These are phyloP conservation scores for Abramis brama DNA, from an alignment of 2,113 vertebrate species.

Conservation along the genomic window DNA sequence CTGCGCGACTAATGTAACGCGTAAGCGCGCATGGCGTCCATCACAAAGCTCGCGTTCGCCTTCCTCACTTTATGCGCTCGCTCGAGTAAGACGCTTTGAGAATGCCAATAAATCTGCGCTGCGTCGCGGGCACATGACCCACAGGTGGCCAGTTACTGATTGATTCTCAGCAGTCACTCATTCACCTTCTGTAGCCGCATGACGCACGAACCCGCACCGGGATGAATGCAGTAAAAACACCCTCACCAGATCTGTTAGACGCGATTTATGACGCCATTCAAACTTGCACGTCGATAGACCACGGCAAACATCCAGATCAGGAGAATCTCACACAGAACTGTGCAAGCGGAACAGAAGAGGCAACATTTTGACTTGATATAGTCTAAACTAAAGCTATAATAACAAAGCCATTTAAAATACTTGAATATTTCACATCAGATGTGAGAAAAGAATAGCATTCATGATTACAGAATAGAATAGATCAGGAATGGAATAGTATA, in stretches of 20 bases:
- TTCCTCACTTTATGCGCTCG: constrained; percentile 33
- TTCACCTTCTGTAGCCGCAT: constrained; percentile 14
- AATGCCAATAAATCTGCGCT: constrained; percentile 54
- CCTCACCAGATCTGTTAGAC: not conserved
- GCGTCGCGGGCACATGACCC: constrained; percentile 55
- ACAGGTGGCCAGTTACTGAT: constrained; percentile 51
- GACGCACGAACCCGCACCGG: not conserved
- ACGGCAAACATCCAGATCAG: not conserved
- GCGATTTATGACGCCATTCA: not conserved
- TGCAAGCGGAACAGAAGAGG: not conserved
- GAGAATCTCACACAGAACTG: not conserved
- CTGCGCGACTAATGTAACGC: constrained; percentile 5
- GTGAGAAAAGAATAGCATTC: not conserved
- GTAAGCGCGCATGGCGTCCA: constrained; percentile 35
- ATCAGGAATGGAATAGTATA: too few species aligned
- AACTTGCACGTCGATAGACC: constrained; percentile 5
- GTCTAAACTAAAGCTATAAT: too few species aligned
- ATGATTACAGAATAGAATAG: not conserved
- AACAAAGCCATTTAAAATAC: not conserved
- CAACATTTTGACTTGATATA: not conserved
- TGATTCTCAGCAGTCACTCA: constrained; percentile 23
- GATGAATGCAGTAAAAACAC: constrained; percentile 20
- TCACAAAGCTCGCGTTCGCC: not conserved
- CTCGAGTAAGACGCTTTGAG: constrained; percentile 42
- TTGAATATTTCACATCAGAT: not conserved